Evolutionary conservation across 2,113 vertebrate genomes (phyloP).

Genomic region (Trematocara variabile): DNA sequence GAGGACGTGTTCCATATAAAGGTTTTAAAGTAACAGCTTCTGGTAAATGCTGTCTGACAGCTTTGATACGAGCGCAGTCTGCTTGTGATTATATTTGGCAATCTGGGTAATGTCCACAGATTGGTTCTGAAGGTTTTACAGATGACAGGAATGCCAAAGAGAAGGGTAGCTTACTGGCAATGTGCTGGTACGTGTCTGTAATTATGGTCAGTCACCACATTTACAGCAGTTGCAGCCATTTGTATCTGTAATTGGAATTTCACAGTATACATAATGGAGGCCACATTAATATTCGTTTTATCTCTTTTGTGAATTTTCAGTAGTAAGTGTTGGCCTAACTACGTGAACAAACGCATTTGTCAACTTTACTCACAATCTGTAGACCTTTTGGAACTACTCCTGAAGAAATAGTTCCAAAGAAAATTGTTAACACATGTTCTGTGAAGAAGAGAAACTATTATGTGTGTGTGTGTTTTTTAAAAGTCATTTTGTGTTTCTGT

Average conservation of each 20-base stretch:
- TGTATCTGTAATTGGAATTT: conserved; percentile 4
- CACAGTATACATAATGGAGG: neutral
- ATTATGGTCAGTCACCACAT: conserved; percentile 14
- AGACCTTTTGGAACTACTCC: neutral
- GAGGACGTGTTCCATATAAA: conserved; percentile 1
- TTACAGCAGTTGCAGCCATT: neutral
- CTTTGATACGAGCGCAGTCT: conserved; percentile 9
- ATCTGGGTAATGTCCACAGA: conserved; percentile 50
- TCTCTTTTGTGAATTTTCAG: neutral
- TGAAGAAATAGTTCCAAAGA: neutral
- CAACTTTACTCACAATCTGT: neutral
- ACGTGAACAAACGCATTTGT: neutral
- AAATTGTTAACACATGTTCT: neutral
- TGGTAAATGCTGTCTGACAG: conserved; percentile 41
- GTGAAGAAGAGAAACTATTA: neutral
- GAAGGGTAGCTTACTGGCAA: conserved; percentile 9
- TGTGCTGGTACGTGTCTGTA: neutral
- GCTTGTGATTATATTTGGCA: conserved; percentile 53
- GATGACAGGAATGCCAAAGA: conserved; percentile 42
- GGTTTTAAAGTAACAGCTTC: conserved; percentile 24
- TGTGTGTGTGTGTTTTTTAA: neutral
- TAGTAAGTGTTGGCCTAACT: neutral
- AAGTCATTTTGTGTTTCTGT: neutral
- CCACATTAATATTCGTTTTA: neutral
- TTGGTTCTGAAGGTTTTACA: conserved; percentile 49